phyloP scores from a whole-genome alignment of 2,797 vertebrate genomes.

The Danionella dracula region DNA sequence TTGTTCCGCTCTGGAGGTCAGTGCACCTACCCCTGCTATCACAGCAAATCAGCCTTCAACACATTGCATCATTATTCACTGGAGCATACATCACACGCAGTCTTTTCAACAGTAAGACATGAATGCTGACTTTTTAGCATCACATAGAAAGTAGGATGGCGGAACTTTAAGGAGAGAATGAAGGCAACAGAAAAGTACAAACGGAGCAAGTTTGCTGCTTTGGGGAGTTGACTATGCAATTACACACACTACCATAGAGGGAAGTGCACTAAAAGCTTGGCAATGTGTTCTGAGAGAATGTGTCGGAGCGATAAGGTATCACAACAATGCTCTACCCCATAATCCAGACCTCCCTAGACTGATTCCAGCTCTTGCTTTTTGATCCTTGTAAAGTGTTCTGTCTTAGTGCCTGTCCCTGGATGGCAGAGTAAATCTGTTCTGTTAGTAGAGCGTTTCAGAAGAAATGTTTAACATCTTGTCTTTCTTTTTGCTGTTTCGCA shows the following conservation, averaged over 20 bases:
- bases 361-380: conserved; percentile 31
- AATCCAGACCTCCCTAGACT: conserved; percentile 48
- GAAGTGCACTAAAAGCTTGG: conserved; percentile 38
- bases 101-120: not conserved
- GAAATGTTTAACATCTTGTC: conserved; percentile 30
- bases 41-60: conserved; percentile 17
- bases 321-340: conserved; percentile 39
- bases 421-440: conserved; percentile 39
- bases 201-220: conserved; percentile 15
- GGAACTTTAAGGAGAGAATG: conserved; percentile 12
- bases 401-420: conserved; percentile 33
- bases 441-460: conserved; percentile 30
- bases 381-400: conserved; percentile 34
- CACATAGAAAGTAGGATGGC: conserved; percentile 13
- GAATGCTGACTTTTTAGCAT: not conserved
- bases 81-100: not conserved
- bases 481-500: not conserved
- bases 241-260: conserved; percentile 34
- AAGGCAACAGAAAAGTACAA: not conserved
- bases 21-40: conserved; percentile 15
- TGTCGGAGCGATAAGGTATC: conserved; percentile 48
- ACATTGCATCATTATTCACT: conserved; percentile 6
- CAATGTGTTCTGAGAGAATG: conserved; percentile 43
- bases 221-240: conserved; percentile 17
- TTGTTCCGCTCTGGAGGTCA: not conserved